Evolutionary conservation across 2,888 invertebrate genomes (phyloP), one percentile per base, ranked within the genome.

Genomic region (Cheiracanthium punctorium): DNA sequence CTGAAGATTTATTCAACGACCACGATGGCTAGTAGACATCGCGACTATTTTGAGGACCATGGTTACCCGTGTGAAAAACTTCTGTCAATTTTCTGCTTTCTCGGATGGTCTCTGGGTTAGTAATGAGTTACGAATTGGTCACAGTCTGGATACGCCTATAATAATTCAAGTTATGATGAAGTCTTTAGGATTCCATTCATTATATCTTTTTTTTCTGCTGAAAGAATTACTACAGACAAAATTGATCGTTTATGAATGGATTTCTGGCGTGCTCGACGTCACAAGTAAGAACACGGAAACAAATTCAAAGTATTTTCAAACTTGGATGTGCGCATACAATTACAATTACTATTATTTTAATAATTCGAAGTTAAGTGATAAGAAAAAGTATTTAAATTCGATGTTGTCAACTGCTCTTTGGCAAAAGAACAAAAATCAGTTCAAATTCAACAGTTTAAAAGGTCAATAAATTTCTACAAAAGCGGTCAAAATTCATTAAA

Each of bases 21-120:
- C 33, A n/a, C 5, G 37, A 37, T 33, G 69, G 69, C 17, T n/a
- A 69, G 20, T 69, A 29, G 1, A 14, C 14, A 69, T 33, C 33
- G 14, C 14, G 0, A 69, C 67, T 69, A 69, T 69, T 69, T 69
- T 33, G 12, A 69, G 67, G 28, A 69, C 33, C 33, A 24, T 69
- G 67, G 33, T 69, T 69, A 20, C 67, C 67, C 33, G 67, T 69
- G 67, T 69, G 33, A 69, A 69, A 65, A 33, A 69, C 33, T n/a
- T 7, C 32, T n/a, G n/a, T 28, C 67, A 65, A 65, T 65, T 65
- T 65, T 17, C 30, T 65, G 29, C 29, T 30, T 17, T 33, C 7
- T 20, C 14, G 17, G 20, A 24, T 58, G 58, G 58, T 58, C 58
- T 58, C 4, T 58, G 24, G 58, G 58, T 58, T 24, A 58, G 58